Conservation (phyloP, 2,113 vertebrate species). For the Amazona vittata region DNA sequence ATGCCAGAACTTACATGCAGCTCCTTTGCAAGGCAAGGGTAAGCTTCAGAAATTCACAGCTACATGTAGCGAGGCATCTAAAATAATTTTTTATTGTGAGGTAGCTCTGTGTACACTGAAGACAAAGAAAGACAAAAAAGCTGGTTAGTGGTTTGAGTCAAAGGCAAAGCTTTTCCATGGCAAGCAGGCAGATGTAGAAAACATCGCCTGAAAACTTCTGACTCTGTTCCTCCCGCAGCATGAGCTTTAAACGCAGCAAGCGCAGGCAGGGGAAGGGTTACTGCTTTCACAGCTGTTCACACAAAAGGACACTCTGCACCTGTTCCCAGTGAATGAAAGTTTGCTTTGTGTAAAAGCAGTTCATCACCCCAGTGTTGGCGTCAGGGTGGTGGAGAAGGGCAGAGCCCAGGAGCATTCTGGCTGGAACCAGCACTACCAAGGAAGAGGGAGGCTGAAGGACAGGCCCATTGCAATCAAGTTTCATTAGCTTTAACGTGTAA, state of each 20-base stretch:
- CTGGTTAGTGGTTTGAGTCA: fast-evolving
- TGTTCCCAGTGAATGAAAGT: conserved; percentile 36
- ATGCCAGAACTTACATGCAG: not conserved
- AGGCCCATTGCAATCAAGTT: not conserved
- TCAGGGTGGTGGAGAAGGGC: not conserved
- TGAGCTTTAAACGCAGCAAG: not conserved
- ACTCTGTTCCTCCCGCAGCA: not conserved
- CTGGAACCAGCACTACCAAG: not conserved
- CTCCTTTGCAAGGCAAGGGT: not conserved
- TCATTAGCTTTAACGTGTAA: conserved; percentile 5
- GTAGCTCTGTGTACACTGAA: not conserved
- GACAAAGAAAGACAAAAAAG: not conserved
- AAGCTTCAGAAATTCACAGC: not conserved
- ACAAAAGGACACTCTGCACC: conserved; percentile 46
- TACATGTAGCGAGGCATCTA: not conserved
- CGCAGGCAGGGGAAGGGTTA: not conserved
- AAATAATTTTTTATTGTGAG: not conserved
- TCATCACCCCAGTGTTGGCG: not conserved
- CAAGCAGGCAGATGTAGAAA: not conserved
- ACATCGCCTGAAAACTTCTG: not conserved
- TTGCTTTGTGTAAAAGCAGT: conserved; percentile 48
- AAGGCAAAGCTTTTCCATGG: not conserved
- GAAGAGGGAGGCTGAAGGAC: not conserved
- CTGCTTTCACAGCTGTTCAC: conserved; percentile 27
- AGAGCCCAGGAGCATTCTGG: not conserved